Percentiles rank a stretch among this genome's conserved stretches.
These are phyloP conservation scores for Drosophila baimaii DNA, from an alignment of 1,140 invertebrate species.

Conservation along the genomic window DNA sequence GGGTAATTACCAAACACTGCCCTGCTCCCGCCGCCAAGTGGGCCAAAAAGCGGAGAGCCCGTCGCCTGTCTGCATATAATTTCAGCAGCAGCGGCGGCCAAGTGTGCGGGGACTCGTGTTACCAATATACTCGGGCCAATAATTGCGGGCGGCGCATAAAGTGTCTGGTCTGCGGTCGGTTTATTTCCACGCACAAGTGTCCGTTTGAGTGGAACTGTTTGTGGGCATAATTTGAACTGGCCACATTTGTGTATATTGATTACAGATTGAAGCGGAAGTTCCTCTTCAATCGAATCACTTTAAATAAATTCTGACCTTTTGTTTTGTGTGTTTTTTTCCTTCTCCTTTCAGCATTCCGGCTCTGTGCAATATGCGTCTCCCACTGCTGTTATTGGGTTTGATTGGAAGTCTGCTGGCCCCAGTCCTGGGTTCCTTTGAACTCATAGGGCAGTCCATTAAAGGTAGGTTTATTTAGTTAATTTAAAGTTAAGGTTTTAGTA, in stretches of 20 bases:
- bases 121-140: slow-evolving; percentile 63
- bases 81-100: slow-evolving; percentile 21
- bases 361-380: slow-evolving; percentile 48
- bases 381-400: slow-evolving; percentile 27
- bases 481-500: background rate
- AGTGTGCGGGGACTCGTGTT: slow-evolving; percentile 52
- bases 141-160: slow-evolving; percentile 53
- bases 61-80: slow-evolving; percentile 37
- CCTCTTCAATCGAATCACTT: slow-evolving; percentile 11
- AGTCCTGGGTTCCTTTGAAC: slow-evolving; percentile 44
- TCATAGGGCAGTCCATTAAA: slow-evolving; percentile 63
- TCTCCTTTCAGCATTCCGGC: slow-evolving; percentile 34
- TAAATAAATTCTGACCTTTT: slow-evolving; percentile 2
- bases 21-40: slow-evolving; percentile 22
- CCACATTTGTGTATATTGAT: slow-evolving; percentile 36
- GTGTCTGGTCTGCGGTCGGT: slow-evolving; percentile 67
- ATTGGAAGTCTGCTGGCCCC: slow-evolving; percentile 11
- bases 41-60: slow-evolving; percentile 17
- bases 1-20: slow-evolving; percentile 47
- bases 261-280: slow-evolving; percentile 9
- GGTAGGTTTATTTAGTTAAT: slow-evolving; percentile 36
- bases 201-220: slow-evolving; percentile 16
- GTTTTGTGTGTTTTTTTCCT: too few species aligned
- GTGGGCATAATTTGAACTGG: slow-evolving; percentile 18
- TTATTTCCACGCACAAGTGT: slow-evolving; percentile 42